Conservation (phyloP, 2,797 vertebrate species). For the Cuniculus paca region DNA sequence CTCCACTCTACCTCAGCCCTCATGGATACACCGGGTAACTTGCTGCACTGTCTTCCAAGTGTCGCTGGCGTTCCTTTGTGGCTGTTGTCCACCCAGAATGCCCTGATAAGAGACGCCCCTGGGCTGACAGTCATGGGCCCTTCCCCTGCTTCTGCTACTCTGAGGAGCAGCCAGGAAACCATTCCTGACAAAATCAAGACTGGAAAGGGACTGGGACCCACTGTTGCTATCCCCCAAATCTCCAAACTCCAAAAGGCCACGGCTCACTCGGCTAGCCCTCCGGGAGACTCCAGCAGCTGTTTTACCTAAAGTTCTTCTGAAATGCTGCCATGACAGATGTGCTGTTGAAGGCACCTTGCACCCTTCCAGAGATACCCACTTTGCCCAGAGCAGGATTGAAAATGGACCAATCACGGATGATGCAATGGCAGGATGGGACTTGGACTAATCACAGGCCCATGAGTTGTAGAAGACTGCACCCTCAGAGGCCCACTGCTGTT, state of each 20-base stretch:
- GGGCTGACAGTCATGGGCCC: background rate
- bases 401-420: background rate
- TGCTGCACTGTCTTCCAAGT: background rate
- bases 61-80: background rate
- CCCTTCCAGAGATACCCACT: background rate
- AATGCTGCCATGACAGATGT: background rate
- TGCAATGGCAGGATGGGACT: background rate
- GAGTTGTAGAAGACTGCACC: background rate
- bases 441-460: background rate
- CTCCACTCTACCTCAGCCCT: no score
- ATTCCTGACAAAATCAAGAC: background rate
- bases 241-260: background rate
- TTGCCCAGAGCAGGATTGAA: background rate
- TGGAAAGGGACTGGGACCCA: background rate
- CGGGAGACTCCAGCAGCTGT: background rate
- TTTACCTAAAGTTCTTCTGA: background rate
- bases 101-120: background rate
- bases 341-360: background rate
- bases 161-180: background rate
- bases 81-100: background rate
- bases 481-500: background rate
- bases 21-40: background rate
- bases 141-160: background rate
- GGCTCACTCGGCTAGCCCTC: background rate
- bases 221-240: background rate